Evolutionary conservation across 2,888 invertebrate genomes (phyloP), one percentile per base, ranked within the genome.

Genomic region (Myathropa florea): DNA sequence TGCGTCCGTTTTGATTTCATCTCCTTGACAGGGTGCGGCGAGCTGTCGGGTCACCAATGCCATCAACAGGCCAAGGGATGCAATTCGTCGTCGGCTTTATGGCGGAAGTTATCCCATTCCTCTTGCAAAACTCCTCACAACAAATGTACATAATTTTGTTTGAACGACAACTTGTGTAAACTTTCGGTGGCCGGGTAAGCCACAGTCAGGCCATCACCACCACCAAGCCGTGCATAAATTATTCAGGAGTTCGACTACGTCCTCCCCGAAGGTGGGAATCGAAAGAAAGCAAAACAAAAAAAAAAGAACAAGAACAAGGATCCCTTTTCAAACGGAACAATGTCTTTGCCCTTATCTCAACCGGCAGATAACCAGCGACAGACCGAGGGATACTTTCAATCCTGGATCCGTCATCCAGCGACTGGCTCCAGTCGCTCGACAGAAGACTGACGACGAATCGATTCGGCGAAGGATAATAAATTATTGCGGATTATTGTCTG

Each of bases 401-500:
- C 70, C 39, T 26, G 24, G 33, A 10, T 14, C 6, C n/a, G 46
- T 21, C 26, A 10, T 24, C 12, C 23, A 39, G 55, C 30, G 57
- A 60, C 21, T 67, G 30, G 18, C 18, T 67, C 18, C 18, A 14
- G 23, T 72, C 63, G n/a, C n/a, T n/a, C n/a, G n/a, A n/a, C n/a
- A n/a, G n/a, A 28, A 26, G 46, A 64, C 18, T 46, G 12, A 23
- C 12, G 63, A 46, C 67, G 61, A 77, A 76, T 84, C 80, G 84
- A 80, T 85, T 72, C 63, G 67, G 28, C 59, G 26, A 78, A 46
- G 75, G 60, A 75, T 78, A 82, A 82, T 86, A 86, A 82, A 86
- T 82, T 86, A 78, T 81, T 68, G 39, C 39, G 85, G 85, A 86
- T 86, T 86, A 86, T 82, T 86, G 78, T 86, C 78, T 82, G 70